Percentiles rank a stretch among this genome's conserved stretches.
Evolutionary conservation across 2,797 vertebrate species (phyloP).

Genomic region (Gephyroberyx darwinii): DNA sequence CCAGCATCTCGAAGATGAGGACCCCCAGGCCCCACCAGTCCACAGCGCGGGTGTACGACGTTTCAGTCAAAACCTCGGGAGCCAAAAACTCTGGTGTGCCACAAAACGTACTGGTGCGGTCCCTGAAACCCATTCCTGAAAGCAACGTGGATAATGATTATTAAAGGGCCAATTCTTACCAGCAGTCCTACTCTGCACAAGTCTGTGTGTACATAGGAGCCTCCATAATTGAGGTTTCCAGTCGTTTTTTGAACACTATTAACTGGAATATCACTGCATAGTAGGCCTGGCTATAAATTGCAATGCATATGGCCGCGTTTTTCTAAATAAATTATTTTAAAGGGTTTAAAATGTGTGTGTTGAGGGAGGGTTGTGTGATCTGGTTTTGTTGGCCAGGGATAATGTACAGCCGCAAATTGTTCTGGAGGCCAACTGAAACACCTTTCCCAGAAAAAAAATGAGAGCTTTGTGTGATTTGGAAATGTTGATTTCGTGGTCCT

Average conservation of each 20-base stretch:
- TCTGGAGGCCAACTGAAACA: not conserved
- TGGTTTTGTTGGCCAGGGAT: not conserved
- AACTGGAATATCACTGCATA: not conserved
- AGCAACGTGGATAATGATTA: not conserved
- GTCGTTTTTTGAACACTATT: not conserved
- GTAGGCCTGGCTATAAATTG: not conserved
- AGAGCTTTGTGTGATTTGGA: no score
- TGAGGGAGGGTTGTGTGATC: not conserved
- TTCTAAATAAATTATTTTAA: not conserved
- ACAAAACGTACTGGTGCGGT: constrained; percentile 98
- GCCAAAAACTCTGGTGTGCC: constrained; percentile 98
- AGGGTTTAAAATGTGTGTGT: not conserved
- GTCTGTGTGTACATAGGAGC: no score
- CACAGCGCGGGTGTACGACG: constrained; percentile 96
- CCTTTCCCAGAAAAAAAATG: not conserved
- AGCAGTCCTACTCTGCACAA: no score
- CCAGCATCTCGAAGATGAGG: constrained; percentile 99
- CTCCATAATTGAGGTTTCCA: not conserved
- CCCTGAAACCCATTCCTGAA: constrained; percentile 97
- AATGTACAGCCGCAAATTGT: not conserved
- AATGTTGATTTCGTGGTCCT: no score
- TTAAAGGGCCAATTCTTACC: not conserved
- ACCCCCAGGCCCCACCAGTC: constrained; percentile 99
- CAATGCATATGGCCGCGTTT: not conserved
- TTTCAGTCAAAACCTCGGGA: constrained; percentile 97